Percentiles rank a stretch among this genome's conserved stretches.
Conservation (phyloP, 2,113 vertebrate genomes). For the Phasianus colchicus region DNA sequence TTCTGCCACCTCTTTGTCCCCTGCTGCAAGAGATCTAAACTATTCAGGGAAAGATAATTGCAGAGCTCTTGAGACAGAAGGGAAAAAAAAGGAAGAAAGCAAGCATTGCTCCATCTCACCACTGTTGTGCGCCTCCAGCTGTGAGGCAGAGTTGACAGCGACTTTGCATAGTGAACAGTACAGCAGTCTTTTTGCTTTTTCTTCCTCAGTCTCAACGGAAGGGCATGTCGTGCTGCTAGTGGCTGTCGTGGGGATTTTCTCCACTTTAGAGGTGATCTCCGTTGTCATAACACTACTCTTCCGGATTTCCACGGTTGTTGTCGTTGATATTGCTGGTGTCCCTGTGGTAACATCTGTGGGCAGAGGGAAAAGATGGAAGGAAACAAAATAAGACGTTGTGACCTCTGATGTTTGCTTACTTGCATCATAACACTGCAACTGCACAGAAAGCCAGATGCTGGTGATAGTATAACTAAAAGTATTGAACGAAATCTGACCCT, state of each 20-base stretch:
- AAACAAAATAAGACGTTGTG: not conserved
- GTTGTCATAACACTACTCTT: conserved; percentile 72
- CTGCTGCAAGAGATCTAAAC: conserved; percentile 73
- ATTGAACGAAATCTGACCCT: not conserved
- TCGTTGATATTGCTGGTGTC: conserved; percentile 78
- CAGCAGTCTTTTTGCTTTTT: conserved; percentile 93
- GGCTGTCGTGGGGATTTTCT: conserved; percentile 77
- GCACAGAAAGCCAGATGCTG: not conserved
- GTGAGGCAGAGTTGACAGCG: conserved; percentile 96
- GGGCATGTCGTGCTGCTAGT: conserved; percentile 74
- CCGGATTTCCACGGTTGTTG: conserved; percentile 69
- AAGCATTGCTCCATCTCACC: conserved; percentile 82
- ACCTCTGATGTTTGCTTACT: not conserved
- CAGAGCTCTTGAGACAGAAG: conserved; percentile 62
- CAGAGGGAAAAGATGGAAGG: not conserved
- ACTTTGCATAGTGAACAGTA: conserved; percentile 99
- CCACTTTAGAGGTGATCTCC: conserved; percentile 81
- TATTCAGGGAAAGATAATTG: conserved; percentile 72
- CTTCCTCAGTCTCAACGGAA: conserved; percentile 90
- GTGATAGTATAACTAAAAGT: not conserved
- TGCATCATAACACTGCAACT: not conserved
- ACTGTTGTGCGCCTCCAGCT: conserved; percentile 98
- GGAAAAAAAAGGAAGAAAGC: conserved; percentile 3
- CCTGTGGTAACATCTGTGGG: conserved; percentile 78
- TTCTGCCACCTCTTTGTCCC: conserved; percentile 53